These are phyloP conservation scores for Rotaria sp. DNA, from an alignment of 2,888 invertebrate genomes.

Conservation along the genomic window DNA sequence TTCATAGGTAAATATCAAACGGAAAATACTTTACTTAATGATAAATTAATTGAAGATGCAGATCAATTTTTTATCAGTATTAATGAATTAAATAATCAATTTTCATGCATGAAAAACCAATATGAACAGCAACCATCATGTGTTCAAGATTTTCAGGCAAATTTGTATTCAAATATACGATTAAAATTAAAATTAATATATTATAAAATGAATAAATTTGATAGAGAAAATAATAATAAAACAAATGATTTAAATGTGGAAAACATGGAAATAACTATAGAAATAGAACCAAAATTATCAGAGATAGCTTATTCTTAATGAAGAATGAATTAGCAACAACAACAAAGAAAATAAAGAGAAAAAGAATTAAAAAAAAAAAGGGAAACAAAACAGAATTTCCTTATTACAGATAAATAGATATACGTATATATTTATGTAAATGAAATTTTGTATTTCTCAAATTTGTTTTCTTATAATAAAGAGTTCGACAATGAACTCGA, in stretches of 20 bases:
- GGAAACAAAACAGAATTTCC: no score
- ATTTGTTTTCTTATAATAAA: neutral
- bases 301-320: neutral
- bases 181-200: neutral
- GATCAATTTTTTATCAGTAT: neutral
- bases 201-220: neutral
- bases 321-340: neutral
- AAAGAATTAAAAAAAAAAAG: no score
- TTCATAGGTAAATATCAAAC: neutral
- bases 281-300: neutral
- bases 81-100: neutral
- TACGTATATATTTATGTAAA: neutral
- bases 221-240: neutral
- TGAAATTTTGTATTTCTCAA: no score
- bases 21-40: neutral
- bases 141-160: neutral
- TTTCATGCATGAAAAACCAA: neutral
- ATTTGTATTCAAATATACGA: neutral
- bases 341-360: no score
- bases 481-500: no score
- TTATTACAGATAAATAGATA: no score
- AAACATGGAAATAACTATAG: neutral
- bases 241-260: neutral
- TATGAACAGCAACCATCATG: neutral
- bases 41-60: neutral